Evolutionary conservation across 2,888 invertebrate genomes (phyloP), one percentile per base, ranked within the genome.

Genomic region (Rosalia funebris): DNA sequence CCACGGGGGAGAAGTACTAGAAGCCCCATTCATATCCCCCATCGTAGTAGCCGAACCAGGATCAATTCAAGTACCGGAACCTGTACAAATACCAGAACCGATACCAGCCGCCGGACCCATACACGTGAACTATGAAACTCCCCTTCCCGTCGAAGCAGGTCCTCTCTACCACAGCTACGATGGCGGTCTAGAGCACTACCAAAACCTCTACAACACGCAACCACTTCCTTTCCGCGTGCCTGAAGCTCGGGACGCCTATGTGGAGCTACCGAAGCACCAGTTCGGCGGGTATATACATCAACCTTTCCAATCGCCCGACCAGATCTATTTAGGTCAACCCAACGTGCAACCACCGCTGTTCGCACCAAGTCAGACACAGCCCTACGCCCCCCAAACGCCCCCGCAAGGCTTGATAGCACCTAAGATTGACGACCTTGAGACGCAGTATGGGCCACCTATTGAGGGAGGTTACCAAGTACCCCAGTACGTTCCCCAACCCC

Each of bases 171-270:
- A 65, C 2, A 68, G 72, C 44, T 75, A 75, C 59, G 71, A 72
- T 57, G 75, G 75, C 2, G 67, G 68, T 0, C 59, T 64, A 5
- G 65, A 71, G 19, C 66, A 71, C 57, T 75, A 74, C 56, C 62
- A 57, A 5, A 57, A 59, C 32, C 36, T 71, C 2, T 46, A 46
- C 15, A 46, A 46, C 15, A 15, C 37, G 3, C 39, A 52, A 3
- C 31, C 15, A 1, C 25, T 41, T 4, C n/a, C 14, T 4, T 16
- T 42, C 44, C 61, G 52, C 58, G 60, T 44, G 11, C 55, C 53
- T 12, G 50, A 52, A 44, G 20, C 52, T 25, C 39, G 47, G 11
- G 54, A 52, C 7, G n/a, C 53, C 9, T 53, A 53, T 12, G 34
- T 46, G 10, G 53, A 48, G 20, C 11, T 20, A 11, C 61, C 61